These are phyloP conservation scores for Heliconius ismenius DNA, from an alignment of 2,888 invertebrate genomes.

Conservation along the genomic window DNA sequence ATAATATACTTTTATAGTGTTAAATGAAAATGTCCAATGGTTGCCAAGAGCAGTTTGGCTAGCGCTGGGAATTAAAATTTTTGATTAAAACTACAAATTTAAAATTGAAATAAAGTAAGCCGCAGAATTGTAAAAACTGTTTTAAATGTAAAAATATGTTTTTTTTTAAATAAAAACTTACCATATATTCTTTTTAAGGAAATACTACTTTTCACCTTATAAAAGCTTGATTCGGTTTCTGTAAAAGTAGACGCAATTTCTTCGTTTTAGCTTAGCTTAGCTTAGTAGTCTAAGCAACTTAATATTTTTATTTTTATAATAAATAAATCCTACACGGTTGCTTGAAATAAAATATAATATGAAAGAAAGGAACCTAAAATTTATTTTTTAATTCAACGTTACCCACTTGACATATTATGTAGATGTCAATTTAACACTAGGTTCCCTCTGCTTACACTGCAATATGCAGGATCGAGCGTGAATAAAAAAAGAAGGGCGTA, in stretches of 20 bases:
- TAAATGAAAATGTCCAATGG: neutral
- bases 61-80: neutral
- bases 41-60: constrained; percentile 1
- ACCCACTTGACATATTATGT: too few relatives aligned
- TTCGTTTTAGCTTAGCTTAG: neutral
- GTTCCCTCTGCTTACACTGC: neutral
- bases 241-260: neutral
- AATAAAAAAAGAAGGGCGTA: neutral
- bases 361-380: too few relatives aligned
- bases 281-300: too few relatives aligned
- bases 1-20: neutral
- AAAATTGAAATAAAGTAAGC: neutral
- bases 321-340: too few relatives aligned
- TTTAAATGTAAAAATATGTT: neutral
- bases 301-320: too few relatives aligned
- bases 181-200: neutral
- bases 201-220: neutral
- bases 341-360: too few relatives aligned
- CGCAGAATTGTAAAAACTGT: neutral
- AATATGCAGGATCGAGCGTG: neutral
- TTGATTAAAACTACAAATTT: neutral
- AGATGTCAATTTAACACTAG: too few relatives aligned
- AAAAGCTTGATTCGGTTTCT: neutral
- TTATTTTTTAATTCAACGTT: too few relatives aligned
- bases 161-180: too few relatives aligned